Percentiles rank a stretch among this genome's conserved stretches.
Conservation (phyloP, 2,888 invertebrate species). For the Leucozona laternaria region DNA sequence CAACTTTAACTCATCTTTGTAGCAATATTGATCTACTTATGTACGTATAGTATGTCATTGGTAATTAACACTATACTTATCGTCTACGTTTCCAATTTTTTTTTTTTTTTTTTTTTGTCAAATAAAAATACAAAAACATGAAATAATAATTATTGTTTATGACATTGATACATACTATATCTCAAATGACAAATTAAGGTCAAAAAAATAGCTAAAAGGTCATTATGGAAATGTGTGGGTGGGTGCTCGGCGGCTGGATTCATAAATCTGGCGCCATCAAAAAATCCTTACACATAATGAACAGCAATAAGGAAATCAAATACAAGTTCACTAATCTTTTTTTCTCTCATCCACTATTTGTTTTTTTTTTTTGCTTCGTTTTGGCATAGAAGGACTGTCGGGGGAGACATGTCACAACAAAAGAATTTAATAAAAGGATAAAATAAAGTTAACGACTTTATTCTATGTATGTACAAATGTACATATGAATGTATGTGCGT, state of each 20-base stretch:
- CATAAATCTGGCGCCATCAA: constrained; percentile 66
- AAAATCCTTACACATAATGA: constrained; percentile 27
- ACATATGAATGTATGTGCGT: too few relatives aligned
- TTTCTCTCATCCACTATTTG: constrained; percentile 29
- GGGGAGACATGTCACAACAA: background rate
- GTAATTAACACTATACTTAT: constrained; percentile 32
- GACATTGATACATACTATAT: constrained; percentile 69
- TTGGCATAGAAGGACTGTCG: too few relatives aligned
- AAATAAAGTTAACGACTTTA: constrained; percentile 12
- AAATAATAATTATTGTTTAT: constrained; percentile 52
- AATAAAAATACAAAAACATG: constrained; percentile 29
- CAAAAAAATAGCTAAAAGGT: constrained; percentile 36
- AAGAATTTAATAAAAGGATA: background rate
- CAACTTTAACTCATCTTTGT: background rate
- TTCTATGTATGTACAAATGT: background rate
- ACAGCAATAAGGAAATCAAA: constrained; percentile 54
- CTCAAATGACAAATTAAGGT: constrained; percentile 21
- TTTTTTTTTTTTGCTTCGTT: constrained; percentile 2
- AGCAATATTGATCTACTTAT: background rate
- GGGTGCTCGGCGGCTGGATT: constrained; percentile 18
- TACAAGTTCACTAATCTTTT: constrained; percentile 43
- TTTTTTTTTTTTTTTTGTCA: background rate
- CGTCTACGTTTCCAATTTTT: background rate
- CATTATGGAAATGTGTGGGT: constrained; percentile 33
- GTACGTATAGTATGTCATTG: constrained; percentile 4